These are phyloP conservation scores for Malthinus seriepunctatus DNA, from an alignment of 2,888 invertebrate genomes.

Conservation along the genomic window DNA sequence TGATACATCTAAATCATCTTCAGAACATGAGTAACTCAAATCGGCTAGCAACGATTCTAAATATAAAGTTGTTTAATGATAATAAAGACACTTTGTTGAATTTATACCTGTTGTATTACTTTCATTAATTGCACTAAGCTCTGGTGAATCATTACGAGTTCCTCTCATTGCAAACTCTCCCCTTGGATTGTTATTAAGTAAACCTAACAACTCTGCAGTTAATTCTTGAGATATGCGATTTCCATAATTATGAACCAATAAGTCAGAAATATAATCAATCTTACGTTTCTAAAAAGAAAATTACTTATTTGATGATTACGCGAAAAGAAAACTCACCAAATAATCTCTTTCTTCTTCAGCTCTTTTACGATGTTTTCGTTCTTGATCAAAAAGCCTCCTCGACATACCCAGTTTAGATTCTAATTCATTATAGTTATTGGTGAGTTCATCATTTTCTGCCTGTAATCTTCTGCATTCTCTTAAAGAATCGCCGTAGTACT, in stretches of 20 bases:
- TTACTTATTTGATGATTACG: not conserved
- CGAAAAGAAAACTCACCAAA: constrained; percentile 59
- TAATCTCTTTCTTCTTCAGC: constrained; percentile 74
- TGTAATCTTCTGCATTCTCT: constrained; percentile 75
- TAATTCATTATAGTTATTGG: constrained; percentile 72
- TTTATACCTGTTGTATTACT: constrained; percentile 75
- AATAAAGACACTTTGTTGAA: not conserved
- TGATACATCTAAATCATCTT: constrained; percentile 75
- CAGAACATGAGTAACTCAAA: constrained; percentile 81
- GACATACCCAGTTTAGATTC: constrained; percentile 83
- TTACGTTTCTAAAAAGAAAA: constrained; percentile 57
- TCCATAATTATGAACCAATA: not conserved
- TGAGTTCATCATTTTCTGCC: constrained; percentile 69
- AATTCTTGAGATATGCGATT: not conserved
- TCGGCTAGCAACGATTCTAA: constrained; percentile 74
- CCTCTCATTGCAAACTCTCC: not conserved
- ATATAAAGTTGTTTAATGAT: constrained; percentile 17
- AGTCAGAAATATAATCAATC: constrained; percentile 59
- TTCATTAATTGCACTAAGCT: constrained; percentile 66
- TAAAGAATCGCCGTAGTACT: constrained; percentile 70
- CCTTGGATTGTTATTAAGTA: not conserved
- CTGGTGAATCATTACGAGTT: constrained; percentile 31
- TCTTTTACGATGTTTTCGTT: constrained; percentile 70
- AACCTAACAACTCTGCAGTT: constrained; percentile 68
- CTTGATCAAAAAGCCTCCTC: constrained; percentile 77